Conservation (phyloP, 2,797 vertebrate species). For the Anguilla obscura region DNA sequence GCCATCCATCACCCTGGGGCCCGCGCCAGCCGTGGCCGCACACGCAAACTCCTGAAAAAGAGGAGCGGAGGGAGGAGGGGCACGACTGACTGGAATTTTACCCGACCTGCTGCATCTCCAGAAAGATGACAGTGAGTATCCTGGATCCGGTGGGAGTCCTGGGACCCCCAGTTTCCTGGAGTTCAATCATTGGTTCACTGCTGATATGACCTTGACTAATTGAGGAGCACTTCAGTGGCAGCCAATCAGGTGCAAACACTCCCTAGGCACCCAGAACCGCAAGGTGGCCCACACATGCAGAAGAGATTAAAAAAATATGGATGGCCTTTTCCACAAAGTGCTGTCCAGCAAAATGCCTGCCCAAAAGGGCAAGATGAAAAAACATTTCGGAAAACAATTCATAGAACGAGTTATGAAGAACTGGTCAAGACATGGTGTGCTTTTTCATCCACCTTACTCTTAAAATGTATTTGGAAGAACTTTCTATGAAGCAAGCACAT, state of each 20-base stretch:
- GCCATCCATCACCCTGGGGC: slow-evolving; percentile 40
- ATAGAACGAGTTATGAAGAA: neutral
- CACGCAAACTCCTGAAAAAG: neutral
- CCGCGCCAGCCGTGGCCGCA: slow-evolving; percentile 19
- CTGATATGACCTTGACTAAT: slow-evolving; percentile 35
- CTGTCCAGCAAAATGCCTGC: neutral
- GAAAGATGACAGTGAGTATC: neutral
- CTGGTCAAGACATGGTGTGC: neutral
- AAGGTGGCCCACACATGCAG: neutral
- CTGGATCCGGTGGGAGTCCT: neutral
- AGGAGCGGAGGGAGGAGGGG: neutral
- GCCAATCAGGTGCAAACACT: slow-evolving; percentile 25
- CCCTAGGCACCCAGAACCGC: neutral
- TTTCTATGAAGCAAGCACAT: too few relatives aligned
- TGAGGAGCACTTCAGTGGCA: slow-evolving; percentile 22
- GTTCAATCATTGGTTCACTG: slow-evolving; percentile 32
- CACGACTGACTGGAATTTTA: neutral
- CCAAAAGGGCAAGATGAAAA: neutral
- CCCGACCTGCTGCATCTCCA: neutral
- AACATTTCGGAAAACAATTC: neutral
- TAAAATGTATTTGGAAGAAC: neutral
- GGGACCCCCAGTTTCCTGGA: neutral
- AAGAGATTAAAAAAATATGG: neutral
- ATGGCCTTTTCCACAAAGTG: neutral
- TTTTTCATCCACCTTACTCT: neutral